Evolutionary conservation across 2,797 vertebrate genomes (phyloP), one percentile per base, ranked within the genome.

Genomic region (Sphenodon punctatus): DNA sequence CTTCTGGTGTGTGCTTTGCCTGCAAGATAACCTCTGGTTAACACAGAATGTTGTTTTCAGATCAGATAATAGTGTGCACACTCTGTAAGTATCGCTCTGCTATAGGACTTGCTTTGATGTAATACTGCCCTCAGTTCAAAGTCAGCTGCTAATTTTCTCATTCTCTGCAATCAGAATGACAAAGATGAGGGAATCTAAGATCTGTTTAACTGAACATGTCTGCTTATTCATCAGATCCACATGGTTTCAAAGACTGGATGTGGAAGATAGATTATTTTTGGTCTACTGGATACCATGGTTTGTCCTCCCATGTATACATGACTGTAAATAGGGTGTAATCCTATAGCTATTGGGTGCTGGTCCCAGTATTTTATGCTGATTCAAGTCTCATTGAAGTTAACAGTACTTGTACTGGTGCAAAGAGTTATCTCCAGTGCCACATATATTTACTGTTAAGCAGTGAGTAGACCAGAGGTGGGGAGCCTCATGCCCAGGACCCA

Each of bases 21-120:
- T 93, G 67, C 45, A 89, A 92, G 75, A 94, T 84, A 91, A 93
- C 83, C 90, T 93, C 90, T 91, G 81, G 82, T 93, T 94, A 93
- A 89, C 93, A 71, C 41, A 65, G 36, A 61, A 69, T 88, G 75
- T 81, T 94, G 75, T 89, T 94, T 93, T 91, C 77, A 90, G 76
- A 93, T 78, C 77, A 92, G 81, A 90, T 80, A 93, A 90, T 85
- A 92, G 48, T 78, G 60, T 55, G 60, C 7, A 25, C 36, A 85
- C 74, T 77, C 83, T 91, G 82, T 75, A 92, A 84, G 66, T 80
- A 88, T 91, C 78, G 91, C 79, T 95, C 85, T 78, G 73, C 68
- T 82, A 69, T 71, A 84, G 61, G 70, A 59, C 73, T 89, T 53
- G 70, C 55, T 85, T 78, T 39, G 5, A 72, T 84, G 74, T 84